Conservation (phyloP, 2,797 vertebrate genomes). For the Okamejei kenojei region DNA sequence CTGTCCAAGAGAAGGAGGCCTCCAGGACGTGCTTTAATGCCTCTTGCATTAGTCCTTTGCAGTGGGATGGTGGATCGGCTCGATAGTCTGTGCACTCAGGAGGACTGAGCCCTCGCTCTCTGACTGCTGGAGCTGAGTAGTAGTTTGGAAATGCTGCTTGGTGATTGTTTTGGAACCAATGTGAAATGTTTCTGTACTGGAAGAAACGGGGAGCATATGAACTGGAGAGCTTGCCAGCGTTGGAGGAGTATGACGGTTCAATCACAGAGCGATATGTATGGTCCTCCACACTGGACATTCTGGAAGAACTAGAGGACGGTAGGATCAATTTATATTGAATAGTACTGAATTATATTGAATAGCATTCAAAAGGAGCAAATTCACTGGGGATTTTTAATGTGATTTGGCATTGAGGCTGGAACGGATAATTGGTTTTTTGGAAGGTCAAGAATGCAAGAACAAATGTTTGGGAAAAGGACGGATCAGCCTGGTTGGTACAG, state of each 20-base stretch:
- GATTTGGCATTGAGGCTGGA: background rate
- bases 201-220: constrained; percentile 81
- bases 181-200: constrained; percentile 84
- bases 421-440: background rate
- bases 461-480: too few species aligned
- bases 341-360: constrained; percentile 31
- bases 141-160: background rate
- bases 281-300: constrained; percentile 75
- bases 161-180: background rate
- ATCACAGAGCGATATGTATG: constrained; percentile 74
- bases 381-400: background rate
- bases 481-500: too few species aligned
- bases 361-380: background rate
- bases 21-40: background rate
- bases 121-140: background rate
- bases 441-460: background rate
- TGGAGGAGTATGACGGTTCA: constrained; percentile 48
- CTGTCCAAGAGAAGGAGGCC: background rate
- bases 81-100: background rate
- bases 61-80: background rate
- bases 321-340: constrained; percentile 40
- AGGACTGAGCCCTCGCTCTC: background rate
- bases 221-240: constrained; percentile 66
- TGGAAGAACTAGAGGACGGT: constrained; percentile 62
- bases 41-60: background rate